Conservation (phyloP, 2,797 vertebrate species). For the Dipus sagitta region DNA sequence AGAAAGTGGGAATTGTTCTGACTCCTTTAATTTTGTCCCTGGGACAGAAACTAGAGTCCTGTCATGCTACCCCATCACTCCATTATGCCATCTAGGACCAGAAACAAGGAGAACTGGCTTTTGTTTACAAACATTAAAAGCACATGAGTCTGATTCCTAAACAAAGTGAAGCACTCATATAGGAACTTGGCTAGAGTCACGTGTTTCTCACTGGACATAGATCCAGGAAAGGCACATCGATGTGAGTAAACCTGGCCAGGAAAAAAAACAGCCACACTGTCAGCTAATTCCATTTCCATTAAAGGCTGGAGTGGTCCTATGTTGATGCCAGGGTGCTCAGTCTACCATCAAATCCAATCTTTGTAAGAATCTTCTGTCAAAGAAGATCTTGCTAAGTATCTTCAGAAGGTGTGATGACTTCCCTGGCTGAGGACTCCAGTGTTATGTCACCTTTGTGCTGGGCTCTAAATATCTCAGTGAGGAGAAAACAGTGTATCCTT, state of each 20-base stretch:
- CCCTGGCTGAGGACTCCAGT: not conserved
- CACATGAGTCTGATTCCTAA: not conserved
- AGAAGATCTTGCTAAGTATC: not conserved
- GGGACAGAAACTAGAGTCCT: not conserved
- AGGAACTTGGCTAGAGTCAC: not conserved
- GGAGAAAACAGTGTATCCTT: not conserved
- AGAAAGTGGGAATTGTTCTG: not conserved
- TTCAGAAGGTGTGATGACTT: not conserved
- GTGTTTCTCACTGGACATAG: not conserved
- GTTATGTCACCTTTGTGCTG: not conserved
- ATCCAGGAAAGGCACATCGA: not conserved
- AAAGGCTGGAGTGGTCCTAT: not conserved
- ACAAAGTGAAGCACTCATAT: not conserved
- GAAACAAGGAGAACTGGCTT: not conserved
- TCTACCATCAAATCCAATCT: not conserved
- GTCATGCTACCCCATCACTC: not conserved
- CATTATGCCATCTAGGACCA: not conserved
- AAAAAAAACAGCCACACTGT: not conserved
- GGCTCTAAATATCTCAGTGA: not conserved
- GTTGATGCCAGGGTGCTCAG: not conserved
- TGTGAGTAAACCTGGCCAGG: not conserved
- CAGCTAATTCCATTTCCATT: not conserved
- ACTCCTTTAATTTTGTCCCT: not conserved
- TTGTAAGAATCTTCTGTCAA: not conserved
- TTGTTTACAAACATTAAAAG: not conserved